Evolutionary conservation across 2,888 invertebrate genomes (phyloP).

Genomic region (Pediacus dermestoides): DNA sequence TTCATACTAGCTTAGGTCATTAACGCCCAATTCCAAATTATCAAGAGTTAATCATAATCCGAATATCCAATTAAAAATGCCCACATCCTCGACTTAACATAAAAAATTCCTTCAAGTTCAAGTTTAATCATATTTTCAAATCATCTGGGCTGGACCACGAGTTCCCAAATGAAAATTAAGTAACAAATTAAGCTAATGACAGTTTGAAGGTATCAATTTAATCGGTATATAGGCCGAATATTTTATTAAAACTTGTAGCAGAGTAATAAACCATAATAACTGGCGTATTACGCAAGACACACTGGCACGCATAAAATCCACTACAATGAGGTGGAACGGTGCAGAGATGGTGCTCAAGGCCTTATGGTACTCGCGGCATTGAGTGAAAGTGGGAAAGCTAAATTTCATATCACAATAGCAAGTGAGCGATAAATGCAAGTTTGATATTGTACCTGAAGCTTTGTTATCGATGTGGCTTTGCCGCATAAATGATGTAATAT

Average conservation of each 20-base stretch:
- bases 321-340: slow-evolving; percentile 2
- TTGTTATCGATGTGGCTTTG: slow-evolving; percentile 2
- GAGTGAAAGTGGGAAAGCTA: slow-evolving; percentile 28
- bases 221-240: background rate
- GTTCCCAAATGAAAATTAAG: background rate
- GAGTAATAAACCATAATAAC: background rate
- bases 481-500: slow-evolving; percentile 9
- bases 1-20: too few relatives aligned
- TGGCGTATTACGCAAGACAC: background rate
- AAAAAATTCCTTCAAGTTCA: too few relatives aligned
- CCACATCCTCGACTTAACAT: too few relatives aligned
- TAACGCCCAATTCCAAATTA: too few relatives aligned
- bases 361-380: slow-evolving; percentile 19
- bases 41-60: too few relatives aligned
- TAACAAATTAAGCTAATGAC: slow-evolving; percentile 2
- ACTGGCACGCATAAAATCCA: background rate
- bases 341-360: slow-evolving; percentile 17
- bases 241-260: slow-evolving; percentile 1
- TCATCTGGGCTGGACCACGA: too few relatives aligned
- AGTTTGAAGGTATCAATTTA: background rate
- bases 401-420: slow-evolving; percentile 1
- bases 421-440: background rate
- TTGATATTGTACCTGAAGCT: background rate
- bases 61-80: too few relatives aligned
- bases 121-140: too few relatives aligned